These are phyloP conservation scores for Littorina saxatilis DNA, from an alignment of 1,140 invertebrate species.

Conservation along the genomic window DNA sequence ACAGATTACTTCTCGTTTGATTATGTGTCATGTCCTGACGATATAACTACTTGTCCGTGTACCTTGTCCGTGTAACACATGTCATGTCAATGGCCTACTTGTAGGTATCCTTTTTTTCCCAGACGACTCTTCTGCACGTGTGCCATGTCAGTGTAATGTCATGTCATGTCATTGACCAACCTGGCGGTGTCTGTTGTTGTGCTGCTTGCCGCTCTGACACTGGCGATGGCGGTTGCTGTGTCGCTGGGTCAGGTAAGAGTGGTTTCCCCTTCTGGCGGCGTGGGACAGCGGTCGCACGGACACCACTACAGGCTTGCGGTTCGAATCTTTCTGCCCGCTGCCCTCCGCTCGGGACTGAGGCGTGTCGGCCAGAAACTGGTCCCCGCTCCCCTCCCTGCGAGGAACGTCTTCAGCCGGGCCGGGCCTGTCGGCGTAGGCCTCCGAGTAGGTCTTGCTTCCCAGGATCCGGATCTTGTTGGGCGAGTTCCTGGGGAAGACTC, in stretches of 20 bases:
- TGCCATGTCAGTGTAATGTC: too few relatives aligned
- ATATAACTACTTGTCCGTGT: too few relatives aligned
- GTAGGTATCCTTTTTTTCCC: too few relatives aligned
- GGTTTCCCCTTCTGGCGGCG: conserved; percentile 1
- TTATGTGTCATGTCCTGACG: too few relatives aligned
- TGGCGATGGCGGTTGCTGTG: conserved; percentile 18
- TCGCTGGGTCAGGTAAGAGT: conserved; percentile 35
- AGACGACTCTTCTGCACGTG: too few relatives aligned
- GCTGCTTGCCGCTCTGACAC: not conserved
- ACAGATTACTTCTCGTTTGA: too few relatives aligned
- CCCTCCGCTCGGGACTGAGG: not conserved
- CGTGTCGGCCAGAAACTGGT: not conserved
- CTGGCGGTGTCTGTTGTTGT: conserved; percentile 22
- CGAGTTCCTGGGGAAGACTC: not conserved
- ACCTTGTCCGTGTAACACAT: too few relatives aligned
- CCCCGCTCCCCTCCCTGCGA: not conserved
- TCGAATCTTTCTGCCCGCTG: conserved; percentile 5
- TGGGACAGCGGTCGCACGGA: conserved; percentile 33
- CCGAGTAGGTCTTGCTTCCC: conserved; percentile 27
- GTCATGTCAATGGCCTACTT: too few relatives aligned
- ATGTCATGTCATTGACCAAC: too few relatives aligned
- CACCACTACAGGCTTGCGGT: conserved; percentile 25
- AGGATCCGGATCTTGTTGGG: conserved; percentile 28
- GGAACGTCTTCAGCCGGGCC: not conserved
- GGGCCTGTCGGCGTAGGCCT: not conserved